Evolutionary conservation across 1,140 invertebrate species (phyloP), one percentile per base, ranked within the genome.

Genomic region (Bactericera cockerelli): DNA sequence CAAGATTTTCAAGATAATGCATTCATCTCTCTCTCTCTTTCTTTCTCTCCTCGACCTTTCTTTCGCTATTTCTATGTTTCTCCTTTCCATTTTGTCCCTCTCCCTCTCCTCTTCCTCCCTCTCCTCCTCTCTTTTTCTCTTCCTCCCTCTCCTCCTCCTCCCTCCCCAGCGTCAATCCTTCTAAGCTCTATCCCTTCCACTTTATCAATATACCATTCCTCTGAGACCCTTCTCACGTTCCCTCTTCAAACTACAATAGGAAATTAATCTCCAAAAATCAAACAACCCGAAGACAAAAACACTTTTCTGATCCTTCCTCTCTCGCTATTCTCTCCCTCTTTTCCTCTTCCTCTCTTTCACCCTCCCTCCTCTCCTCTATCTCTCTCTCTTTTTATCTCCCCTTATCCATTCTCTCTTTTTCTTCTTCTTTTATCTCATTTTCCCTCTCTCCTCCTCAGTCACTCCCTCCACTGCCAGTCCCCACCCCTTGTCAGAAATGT

Each of bases 341-440:
- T 13, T 57, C 39, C 39, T 31, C 28, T 31, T 39, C 56, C 58
- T 60, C 61, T 62, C 38, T 38, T 57, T 63, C 64, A 62, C 58
- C 61, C 64, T 60, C 36, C 16, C 53, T 56, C 26, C 26, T 21
- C 42, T 36, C 39, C 62, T 63, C 63, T 66, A 54, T 66, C 67
- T n/a, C n/a, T n/a, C 64, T 63, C 58, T 62, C 64, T 60, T 28
- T 21, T 42, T 56, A 21, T 38, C 26, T 55, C 49, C 39, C 62
- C 63, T 63, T 66, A 54, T 66, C 67, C 55, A n/a, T 11, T 39
- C 26, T 63, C 53, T 62, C 56, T n/a, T 56, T 6, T 26, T 22
- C 25, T 22, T 24, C 39, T 59, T 39, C 33, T 26, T 38, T 22
- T 38, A 36, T 49, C 58, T 26, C 39, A 22, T 39, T 59, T 24